A percentile compares a stretch with the other conserved stretches of the same genome.
phyloP scores from a whole-genome alignment of 1,140 invertebrate species.

The Eriosoma lanigerum region DNA sequence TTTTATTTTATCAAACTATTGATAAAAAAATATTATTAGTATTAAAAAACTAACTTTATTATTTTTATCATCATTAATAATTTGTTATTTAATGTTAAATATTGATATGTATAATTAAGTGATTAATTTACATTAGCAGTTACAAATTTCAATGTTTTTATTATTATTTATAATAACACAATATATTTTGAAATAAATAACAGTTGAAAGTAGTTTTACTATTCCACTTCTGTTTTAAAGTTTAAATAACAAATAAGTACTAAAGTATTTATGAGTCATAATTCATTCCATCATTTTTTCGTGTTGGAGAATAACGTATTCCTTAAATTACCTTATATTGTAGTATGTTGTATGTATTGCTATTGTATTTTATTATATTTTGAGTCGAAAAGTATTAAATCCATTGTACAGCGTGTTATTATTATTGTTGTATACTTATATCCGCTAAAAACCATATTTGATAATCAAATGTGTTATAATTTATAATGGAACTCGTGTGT shows the following conservation, averaged over 20 bases:
- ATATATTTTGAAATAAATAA: background rate
- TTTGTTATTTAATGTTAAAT: no score
- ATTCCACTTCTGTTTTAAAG: background rate
- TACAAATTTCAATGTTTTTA: no score
- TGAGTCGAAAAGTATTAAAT: background rate
- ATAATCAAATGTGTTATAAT: background rate
- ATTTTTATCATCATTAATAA: no score
- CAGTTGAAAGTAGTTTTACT: background rate
- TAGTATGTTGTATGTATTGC: no score
- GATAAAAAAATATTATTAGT: no score
- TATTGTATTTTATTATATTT: background rate
- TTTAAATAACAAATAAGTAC: background rate
- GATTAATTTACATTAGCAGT: no score
- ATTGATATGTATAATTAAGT: no score
- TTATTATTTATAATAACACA: no score
- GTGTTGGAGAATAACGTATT: background rate
- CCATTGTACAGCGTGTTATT: slow-evolving; percentile 36
- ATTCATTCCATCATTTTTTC: background rate
- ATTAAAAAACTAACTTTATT: no score
- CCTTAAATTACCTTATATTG: background rate
- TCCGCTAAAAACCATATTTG: background rate
- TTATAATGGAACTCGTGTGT: background rate
- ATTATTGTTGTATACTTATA: background rate
- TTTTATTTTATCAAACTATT: no score
- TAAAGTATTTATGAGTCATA: no score